Base-by-base conservation (phyloP, 2,113 vertebrate genomes). In the Lucifuga dentata region DNA sequence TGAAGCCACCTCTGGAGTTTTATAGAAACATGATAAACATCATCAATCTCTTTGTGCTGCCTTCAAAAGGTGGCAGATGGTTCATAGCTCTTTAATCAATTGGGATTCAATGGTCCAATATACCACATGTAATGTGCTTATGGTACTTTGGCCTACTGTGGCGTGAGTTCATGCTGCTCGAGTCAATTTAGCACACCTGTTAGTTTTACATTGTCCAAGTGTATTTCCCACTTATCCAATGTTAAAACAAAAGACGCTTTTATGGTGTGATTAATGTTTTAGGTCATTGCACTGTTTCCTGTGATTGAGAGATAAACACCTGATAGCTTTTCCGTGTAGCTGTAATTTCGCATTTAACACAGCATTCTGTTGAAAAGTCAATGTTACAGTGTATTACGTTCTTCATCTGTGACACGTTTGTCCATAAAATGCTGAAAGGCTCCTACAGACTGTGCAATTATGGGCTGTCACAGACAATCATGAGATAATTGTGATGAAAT, bases 1-100 rank as follows among this genome's bases (percentile, higher is more conserved):
- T 64, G 75, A 64, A 76, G 78, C 68, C 75, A 62, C 83, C 79
- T 80, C 77, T 85, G 55, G 70, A 84, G 75, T 84, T 86, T 86
- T 78, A 88, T 76, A 83, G 80, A 82, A 83, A 79, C 80, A 83
- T 78, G 81, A 84, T 89, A 86, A 90, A 88, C 85, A 88, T 76
- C 87, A 90, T 89, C 86, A 76, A 88, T 91, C 82, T 88, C 73
- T 84, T 73, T 85, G 73, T 79, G 49, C 77, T 73, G 72, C 75
- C 72, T 73, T 86, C 78, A 86, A 65, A 78, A 68, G 56, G 68
- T 82, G 79, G 76, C 86, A 89, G 89, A 89, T 88, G 87, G 80
- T 86, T 81, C 78, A 67, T 61, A 71, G 86, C 74, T 32, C 41
- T 83, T 81, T 88, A 83, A 88, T 89, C 81, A 88, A 84, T 76